Conservation (phyloP, 2,888 invertebrate genomes). For the Agrilus biguttatus region DNA sequence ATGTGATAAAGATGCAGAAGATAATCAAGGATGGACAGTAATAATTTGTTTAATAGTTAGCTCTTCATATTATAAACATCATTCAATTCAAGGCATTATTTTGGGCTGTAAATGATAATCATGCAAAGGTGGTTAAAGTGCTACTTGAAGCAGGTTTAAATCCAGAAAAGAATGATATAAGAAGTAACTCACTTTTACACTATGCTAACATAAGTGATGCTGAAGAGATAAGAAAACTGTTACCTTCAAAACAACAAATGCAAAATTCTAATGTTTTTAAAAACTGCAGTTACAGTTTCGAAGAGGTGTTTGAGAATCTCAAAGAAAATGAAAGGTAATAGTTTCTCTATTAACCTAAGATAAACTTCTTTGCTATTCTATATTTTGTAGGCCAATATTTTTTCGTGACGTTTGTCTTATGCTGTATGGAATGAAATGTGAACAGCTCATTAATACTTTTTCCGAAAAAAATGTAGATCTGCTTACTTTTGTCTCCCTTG, state of each 20-base stretch:
- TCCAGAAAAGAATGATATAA: slow-evolving; percentile 34
- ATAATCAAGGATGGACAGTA: slow-evolving; percentile 49
- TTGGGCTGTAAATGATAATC: slow-evolving; percentile 45
- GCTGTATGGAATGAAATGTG: slow-evolving; percentile 45
- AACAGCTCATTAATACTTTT: slow-evolving; percentile 34
- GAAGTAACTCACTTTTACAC: slow-evolving; percentile 35
- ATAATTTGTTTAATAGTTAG: slow-evolving; percentile 8
- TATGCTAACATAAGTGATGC: slow-evolving; percentile 40
- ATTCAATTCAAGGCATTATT: slow-evolving; percentile 38
- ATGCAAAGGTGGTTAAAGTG: slow-evolving; percentile 36
- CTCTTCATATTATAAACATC: background rate
- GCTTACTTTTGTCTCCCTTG: slow-evolving; percentile 39
- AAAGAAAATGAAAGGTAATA: slow-evolving; percentile 13
- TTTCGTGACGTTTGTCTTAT: slow-evolving; percentile 38
- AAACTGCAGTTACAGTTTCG: slow-evolving; percentile 1
- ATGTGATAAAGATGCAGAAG: slow-evolving; percentile 40
- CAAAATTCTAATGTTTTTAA: slow-evolving; percentile 10
- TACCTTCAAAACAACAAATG: slow-evolving; percentile 28
- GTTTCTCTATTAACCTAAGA: background rate
- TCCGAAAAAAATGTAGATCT: slow-evolving; percentile 36
- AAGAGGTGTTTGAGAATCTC: slow-evolving; percentile 14
- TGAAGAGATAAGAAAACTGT: slow-evolving; percentile 31
- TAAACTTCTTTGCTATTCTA: background rate
- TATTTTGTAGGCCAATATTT: slow-evolving; percentile 33
- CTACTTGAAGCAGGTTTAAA: slow-evolving; percentile 40